Evolutionary conservation across 2,113 vertebrate genomes (phyloP), one percentile per base, ranked within the genome.

Genomic region (Oreotrochilus melanogaster): DNA sequence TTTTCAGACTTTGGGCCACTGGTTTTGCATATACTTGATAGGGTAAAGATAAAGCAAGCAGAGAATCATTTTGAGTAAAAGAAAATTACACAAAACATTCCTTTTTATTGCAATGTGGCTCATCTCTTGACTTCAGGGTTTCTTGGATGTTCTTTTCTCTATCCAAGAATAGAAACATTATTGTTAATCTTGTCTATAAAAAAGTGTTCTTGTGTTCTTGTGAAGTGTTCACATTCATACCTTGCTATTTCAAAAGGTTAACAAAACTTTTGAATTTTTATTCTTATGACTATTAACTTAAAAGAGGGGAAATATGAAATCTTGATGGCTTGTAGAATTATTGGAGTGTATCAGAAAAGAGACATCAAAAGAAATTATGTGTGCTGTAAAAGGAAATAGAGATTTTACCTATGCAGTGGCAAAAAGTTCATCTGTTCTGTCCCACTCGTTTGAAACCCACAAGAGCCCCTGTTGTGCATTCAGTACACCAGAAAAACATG

Each of bases 371-470:
- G 14, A 43, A 84, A 31, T 53, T 39, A 17, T 25, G 3, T 1
- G 5, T n/a, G 3, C 67, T n/a, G 5, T 70, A 43, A 79, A 83
- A 95, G 56, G 64, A 95, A 92, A 79, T 14, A 39, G 0, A 86
- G 25, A 30, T 82, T 88, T 70, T 78, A 58, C 37, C 31, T 67
- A 10, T 39, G 28, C 30, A n/a, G 70, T 66, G 62, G 42, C 28
- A 94, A 80, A 48, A 96, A 78, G 39, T 70, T 95, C 2, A 37
- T 78, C 75, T 74, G 14, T n/a, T 83, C 82, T 60, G 45, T 71
- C 64, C 72, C 39, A 80, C 78, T 80, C 88, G 80, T 62, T 58
- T 57, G 72, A 94, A 94, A 96, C 43, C 45, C 75, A 70, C 62
- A 78, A 50, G 21, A 64, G n/a, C 45, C 24, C 50, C 48, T 65